Base-by-base conservation (phyloP, 1,140 invertebrate genomes). In the Dendroctonus ponderosae region DNA sequence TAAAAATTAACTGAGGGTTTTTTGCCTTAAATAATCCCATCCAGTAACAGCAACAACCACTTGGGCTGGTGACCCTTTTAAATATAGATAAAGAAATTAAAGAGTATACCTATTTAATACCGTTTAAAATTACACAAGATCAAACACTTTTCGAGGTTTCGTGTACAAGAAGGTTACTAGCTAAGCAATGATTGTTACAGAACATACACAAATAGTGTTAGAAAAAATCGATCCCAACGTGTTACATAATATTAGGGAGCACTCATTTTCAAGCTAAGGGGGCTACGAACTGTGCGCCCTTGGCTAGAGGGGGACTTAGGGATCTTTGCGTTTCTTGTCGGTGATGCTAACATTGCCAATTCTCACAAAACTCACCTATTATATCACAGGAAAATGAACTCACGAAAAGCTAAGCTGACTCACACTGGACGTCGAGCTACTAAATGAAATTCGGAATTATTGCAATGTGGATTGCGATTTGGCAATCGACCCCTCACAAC, bases 371-470 rank as follows among this genome's bases (percentile, higher is more conserved):
- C 60, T 62, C 12, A 62, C 60, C 48, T 62, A 52, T 62, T 62
- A 52, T 62, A 62, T 52, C 60, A 62, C 60, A 52, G 50, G 52
- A 41, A n/a, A 8, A 8, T 52, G 42, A 52, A 62, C 42, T 52
- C n/a, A 11, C 6, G 7, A 52, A n/a, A 62, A 52, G 14, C 44
- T 43, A 4, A 7, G 49, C 60, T 62, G 60, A 62, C 5, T 12
- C 60, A 52, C 60, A 62, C 60, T 52, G 60, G 49, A 52, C 9
- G 60, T 52, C 60, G 60, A 62, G 60, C 49, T 62, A 58, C 56
- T 15, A 14, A 58, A 46, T 46, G n/a, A 46, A n/a, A 46, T 12
- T 46, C n/a, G 43, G n/a, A 46, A 12, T 26, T 26, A 26, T 3
- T 26, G 26, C 26, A 26, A 26, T 26, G 26, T 41, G 11, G 39